Base-by-base conservation (phyloP, 2,888 invertebrate species). In the Agrotis ipsilon region DNA sequence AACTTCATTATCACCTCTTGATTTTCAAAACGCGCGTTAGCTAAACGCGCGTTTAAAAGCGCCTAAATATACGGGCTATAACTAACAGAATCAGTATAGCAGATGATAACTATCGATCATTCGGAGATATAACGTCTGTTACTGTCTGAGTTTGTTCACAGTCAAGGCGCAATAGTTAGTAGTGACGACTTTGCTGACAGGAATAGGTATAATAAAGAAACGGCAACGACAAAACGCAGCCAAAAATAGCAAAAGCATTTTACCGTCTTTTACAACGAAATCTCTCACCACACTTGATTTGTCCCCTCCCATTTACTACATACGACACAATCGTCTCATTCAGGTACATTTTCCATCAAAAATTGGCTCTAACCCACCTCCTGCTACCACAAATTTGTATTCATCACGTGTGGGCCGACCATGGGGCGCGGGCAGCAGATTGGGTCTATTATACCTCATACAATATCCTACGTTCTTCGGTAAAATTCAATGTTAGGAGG, bases 401-500 rank as follows among this genome's bases (percentile, higher is more conserved):
- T 86, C 85, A 84, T 84, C 85, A 81, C 79, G 75, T 76, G 80
- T 65, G 51, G 62, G 68, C 58, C 76, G 77, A 74, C 79, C 86
- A 81, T 65, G 70, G 76, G 59, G 77, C 66, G 63, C 67, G 32
- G 81, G 78, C 75, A 84, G 83, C 86, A 86, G 86, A 86, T 86
- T 86, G 86, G 86, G 78, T 83, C 84, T 83, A 86, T 86, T 86
- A 86, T 86, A 70, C 71, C 77, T 75, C 80, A 69, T 83, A 87
- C 87, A 89, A 89, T 88, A 83, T 85, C 76, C 63, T 63, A 78
- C 82, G 83, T 86, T 88, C 82, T 84, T 84, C 84, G 70, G 81
- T 82, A 81, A 87, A 88, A 89, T 87, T 89, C 88, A 86, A 88
- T 88, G 88, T 83, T 79, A 81, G 71, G 77, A 79, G 78, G 84